These are phyloP conservation scores for Trinectes maculatus DNA, from an alignment of 2,113 vertebrate genomes.

Conservation along the genomic window DNA sequence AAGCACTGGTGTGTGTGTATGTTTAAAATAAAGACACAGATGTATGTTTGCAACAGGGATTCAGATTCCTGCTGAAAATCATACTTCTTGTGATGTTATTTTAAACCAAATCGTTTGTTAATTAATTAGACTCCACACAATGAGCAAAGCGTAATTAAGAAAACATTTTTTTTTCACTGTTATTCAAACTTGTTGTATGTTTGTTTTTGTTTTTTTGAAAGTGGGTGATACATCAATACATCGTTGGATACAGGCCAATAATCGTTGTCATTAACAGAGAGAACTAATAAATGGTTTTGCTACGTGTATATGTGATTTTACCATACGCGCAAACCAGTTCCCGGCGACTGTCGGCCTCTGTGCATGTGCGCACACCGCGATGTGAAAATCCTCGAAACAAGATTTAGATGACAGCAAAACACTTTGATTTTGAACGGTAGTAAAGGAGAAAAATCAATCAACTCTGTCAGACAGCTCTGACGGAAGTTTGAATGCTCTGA, in stretches of 20 bases:
- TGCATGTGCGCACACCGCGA: slow-evolving; percentile 14
- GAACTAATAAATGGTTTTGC: too few relatives aligned
- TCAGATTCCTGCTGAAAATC: background rate
- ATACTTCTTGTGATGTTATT: background rate
- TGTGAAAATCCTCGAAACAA: slow-evolving; percentile 44
- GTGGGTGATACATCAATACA: too few relatives aligned
- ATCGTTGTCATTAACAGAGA: too few relatives aligned
- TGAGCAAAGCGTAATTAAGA: too few relatives aligned
- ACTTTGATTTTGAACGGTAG: slow-evolving; percentile 44
- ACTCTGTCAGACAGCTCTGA: slow-evolving; percentile 47
- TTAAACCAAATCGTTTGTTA: background rate
- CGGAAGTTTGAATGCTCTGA: slow-evolving; percentile 51
- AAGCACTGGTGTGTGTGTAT: slow-evolving; percentile 19
- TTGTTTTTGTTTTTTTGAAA: too few relatives aligned
- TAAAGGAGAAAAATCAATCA: slow-evolving; percentile 58
- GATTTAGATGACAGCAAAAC: slow-evolving; percentile 40
- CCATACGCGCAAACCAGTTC: too few relatives aligned
- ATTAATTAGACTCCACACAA: too few relatives aligned
- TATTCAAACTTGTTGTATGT: too few relatives aligned
- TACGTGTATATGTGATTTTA: too few relatives aligned
- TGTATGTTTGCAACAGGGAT: slow-evolving; percentile 32
- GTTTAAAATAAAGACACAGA: slow-evolving; percentile 18
- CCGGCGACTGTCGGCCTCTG: slow-evolving; percentile 4
- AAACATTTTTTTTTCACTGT: too few relatives aligned
- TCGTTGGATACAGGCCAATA: too few relatives aligned